A percentile compares a stretch with the other conserved stretches of the same genome.
Evolutionary conservation across 2,113 vertebrate species (phyloP).

Genomic region (Mus musculus): GRCm39 chr4:152855501-152856000

Average conservation of each 20-base stretch:
- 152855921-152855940: background rate
- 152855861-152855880: background rate
- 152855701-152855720: slow-evolving; percentile 76
- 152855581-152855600: slow-evolving; percentile 82
- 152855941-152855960: accelerated
- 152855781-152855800: background rate
- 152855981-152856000: background rate
- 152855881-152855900: background rate
- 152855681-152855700: slow-evolving; percentile 77
- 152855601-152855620: slow-evolving; percentile 88
- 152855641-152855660: slow-evolving; percentile 79
- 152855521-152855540: slow-evolving; percentile 60
- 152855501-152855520: accelerated
- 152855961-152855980: background rate
- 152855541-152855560: background rate
- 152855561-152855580: background rate
- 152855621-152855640: slow-evolving; percentile 84
- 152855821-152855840: slow-evolving; percentile 63
- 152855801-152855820: slow-evolving; percentile 68
- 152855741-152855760: slow-evolving; percentile 52
- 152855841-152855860: slow-evolving; percentile 12
- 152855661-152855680: slow-evolving; percentile 79
- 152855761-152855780: slow-evolving; percentile 72
- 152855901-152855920: background rate
- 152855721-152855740: slow-evolving; percentile 28